Percentiles rank a stretch among this genome's conserved stretches.
Evolutionary conservation across 2,888 invertebrate genomes (phyloP).

Genomic region (Heliconius charithonia): DNA sequence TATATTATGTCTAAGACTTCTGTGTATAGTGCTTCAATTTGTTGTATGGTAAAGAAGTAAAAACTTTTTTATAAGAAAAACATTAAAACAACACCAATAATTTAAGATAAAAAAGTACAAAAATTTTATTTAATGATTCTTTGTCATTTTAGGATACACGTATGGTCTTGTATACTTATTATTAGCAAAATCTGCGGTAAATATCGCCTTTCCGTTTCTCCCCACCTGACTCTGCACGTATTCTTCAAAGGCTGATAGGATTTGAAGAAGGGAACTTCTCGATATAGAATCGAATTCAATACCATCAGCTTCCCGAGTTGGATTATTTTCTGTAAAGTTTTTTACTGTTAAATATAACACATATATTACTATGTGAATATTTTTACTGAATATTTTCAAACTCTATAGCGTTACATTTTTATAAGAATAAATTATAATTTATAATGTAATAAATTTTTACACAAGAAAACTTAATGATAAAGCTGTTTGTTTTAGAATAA

Average conservation of each 20-base stretch:
- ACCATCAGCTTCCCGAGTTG: constrained; percentile 49
- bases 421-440: too few relatives aligned
- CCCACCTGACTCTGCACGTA: constrained; percentile 50
- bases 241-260: constrained; percentile 62
- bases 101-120: too few relatives aligned
- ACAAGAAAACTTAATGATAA: too few relatives aligned
- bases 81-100: not conserved
- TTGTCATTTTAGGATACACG: constrained; percentile 59
- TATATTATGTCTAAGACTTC: not conserved
- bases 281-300: constrained; percentile 56
- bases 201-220: constrained; percentile 52
- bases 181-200: constrained; percentile 66
- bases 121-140: not conserved
- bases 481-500: too few relatives aligned
- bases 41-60: not conserved
- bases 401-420: too few relatives aligned
- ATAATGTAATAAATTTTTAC: too few relatives aligned
- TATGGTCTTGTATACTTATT: constrained; percentile 63
- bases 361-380: not conserved
- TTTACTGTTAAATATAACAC: not conserved
- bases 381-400: not conserved
- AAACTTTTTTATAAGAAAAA: not conserved
- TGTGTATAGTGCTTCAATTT: not conserved
- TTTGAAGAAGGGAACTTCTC: constrained; percentile 61
- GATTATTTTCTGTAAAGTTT: constrained; percentile 9